A percentile compares a stretch with the other conserved stretches of the same genome.
phyloP scores from a whole-genome alignment of 2,113 vertebrate species.

The Nannospalax galili region DNA sequence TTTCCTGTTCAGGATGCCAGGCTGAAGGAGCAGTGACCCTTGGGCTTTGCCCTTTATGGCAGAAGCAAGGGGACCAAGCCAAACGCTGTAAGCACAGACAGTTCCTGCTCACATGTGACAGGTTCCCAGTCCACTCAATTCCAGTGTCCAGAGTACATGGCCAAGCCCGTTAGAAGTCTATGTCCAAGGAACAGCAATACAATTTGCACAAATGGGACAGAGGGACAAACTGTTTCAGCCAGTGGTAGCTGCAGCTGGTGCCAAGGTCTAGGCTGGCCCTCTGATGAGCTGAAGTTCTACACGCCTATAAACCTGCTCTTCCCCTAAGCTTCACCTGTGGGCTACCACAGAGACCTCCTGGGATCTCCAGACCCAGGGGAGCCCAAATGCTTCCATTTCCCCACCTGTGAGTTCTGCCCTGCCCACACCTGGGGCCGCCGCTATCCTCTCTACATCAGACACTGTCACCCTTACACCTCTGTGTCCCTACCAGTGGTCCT shows the following conservation, averaged over 20 bases:
- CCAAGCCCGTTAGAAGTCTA: neutral
- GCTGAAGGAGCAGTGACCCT: neutral
- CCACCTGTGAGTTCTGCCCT: too few relatives aligned
- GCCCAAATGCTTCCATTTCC: neutral
- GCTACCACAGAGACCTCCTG: too few relatives aligned
- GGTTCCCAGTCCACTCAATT: accelerated
- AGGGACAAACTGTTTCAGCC: too few relatives aligned
- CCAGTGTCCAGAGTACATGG: neutral
- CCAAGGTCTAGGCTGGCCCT: too few relatives aligned
- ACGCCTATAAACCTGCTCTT: too few relatives aligned
- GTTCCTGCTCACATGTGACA: neutral
- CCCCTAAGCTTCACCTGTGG: too few relatives aligned
- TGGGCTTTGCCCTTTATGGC: neutral
- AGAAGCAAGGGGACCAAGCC: neutral
- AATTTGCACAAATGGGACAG: neutral
- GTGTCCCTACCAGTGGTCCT: neutral
- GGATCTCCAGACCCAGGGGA: neutral
- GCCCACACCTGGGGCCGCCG: neutral
- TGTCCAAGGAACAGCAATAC: neutral
- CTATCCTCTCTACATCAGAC: neutral
- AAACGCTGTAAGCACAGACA: neutral
- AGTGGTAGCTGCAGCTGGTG: too few relatives aligned
- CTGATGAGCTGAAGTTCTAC: too few relatives aligned
- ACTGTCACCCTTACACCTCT: too few relatives aligned
- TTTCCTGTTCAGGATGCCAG: neutral